These are phyloP conservation scores for Chironomus tentans DNA, from an alignment of 2,888 invertebrate genomes.

Conservation along the genomic window DNA sequence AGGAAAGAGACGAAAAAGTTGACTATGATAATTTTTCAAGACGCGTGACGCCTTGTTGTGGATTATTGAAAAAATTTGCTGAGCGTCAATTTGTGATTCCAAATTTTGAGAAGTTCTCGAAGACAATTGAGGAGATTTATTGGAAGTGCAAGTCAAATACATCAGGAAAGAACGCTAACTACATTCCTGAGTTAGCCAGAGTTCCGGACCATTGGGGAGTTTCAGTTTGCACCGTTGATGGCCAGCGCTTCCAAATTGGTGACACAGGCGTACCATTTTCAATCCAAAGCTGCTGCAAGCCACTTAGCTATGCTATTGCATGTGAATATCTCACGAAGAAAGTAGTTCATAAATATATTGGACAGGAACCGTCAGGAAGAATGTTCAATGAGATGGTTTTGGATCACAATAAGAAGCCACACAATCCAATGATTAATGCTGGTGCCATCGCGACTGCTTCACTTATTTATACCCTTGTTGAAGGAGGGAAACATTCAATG, in stretches of 20 bases:
- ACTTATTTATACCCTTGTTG: constrained; percentile 69
- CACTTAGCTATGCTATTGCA: constrained; percentile 90
- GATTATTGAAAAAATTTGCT: constrained; percentile 83
- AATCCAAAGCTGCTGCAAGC: constrained; percentile 91
- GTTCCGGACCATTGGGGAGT: constrained; percentile 90
- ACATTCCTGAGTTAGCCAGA: constrained; percentile 90
- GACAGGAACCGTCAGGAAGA: constrained; percentile 93
- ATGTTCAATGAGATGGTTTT: constrained; percentile 94
- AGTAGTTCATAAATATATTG: constrained; percentile 89
- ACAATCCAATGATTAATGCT: constrained; percentile 98
- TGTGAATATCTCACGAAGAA: constrained; percentile 83
- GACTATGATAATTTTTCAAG: constrained; percentile 36
- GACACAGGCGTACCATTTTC: constrained; percentile 88
- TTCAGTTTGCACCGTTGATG: constrained; percentile 92
- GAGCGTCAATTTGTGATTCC: constrained; percentile 92
- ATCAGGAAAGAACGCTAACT: constrained; percentile 73
- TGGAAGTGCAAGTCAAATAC: constrained; percentile 80
- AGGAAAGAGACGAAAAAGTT: not conserved
- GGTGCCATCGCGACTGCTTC: constrained; percentile 94
- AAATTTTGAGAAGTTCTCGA: constrained; percentile 82
- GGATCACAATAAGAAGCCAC: constrained; percentile 91
- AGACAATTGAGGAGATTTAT: constrained; percentile 88
- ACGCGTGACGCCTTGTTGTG: constrained; percentile 77
- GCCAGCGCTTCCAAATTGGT: constrained; percentile 87
- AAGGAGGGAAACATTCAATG: constrained; percentile 78